Percentiles rank a stretch among this genome's conserved stretches.
phyloP scores from a whole-genome alignment of 1,140 invertebrate species.

The Drosophila melanogaster region Release_6_plus_ISO1_MT NT_037436.4:16558501-16559000 shows the following conservation, averaged over 20 bases:
- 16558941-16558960: slow-evolving; percentile 15
- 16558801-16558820: slow-evolving; percentile 50
- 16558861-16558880: not conserved
- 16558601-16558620: slow-evolving; percentile 3
- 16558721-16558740: slow-evolving; percentile 19
- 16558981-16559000: slow-evolving; percentile 52
- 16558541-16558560: slow-evolving; percentile 24
- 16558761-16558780: slow-evolving; percentile 77
- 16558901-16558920: slow-evolving; percentile 65
- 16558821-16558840: slow-evolving; percentile 24
- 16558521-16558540: slow-evolving; percentile 15
- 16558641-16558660: slow-evolving; percentile 62
- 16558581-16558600: slow-evolving; percentile 34
- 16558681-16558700: slow-evolving; percentile 56
- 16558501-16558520: slow-evolving; percentile 16
- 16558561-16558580: slow-evolving; percentile 38
- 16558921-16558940: slow-evolving; percentile 38
- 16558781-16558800: slow-evolving; percentile 53
- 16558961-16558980: slow-evolving; percentile 8
- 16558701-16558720: slow-evolving; percentile 5
- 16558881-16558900: slow-evolving; percentile 62
- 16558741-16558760: slow-evolving; percentile 70
- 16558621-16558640: slow-evolving; percentile 23
- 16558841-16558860: not conserved
- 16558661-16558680: slow-evolving; percentile 80